A percentile compares a stretch with the other conserved stretches of the same genome.
Evolutionary conservation across 1,140 invertebrate genomes (phyloP).

Genomic region (Ceratina australensis): DNA sequence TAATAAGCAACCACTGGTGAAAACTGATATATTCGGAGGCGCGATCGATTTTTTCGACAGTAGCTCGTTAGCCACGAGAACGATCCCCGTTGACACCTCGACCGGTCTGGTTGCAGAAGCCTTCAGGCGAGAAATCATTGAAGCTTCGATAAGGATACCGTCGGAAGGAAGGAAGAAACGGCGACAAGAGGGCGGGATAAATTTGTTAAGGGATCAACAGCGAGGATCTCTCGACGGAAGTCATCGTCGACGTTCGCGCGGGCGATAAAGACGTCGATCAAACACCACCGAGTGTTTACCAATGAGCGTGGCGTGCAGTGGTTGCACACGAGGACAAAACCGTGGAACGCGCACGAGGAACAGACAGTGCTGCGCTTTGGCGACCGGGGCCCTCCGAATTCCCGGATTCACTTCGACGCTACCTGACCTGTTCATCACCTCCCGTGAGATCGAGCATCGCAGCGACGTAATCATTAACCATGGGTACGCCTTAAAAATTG

Average conservation of each 20-base stretch:
- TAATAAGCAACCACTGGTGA: conserved; percentile 25
- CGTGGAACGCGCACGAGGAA: conserved; percentile 65
- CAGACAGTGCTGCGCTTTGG: conserved; percentile 59
- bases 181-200: no score
- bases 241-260: conserved; percentile 42
- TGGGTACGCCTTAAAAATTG: conserved; percentile 35
- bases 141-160: background rate
- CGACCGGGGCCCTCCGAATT: conserved; percentile 33
- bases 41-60: conserved; percentile 34
- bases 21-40: conserved; percentile 27
- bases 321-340: conserved; percentile 62
- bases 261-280: conserved; percentile 63
- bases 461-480: conserved; percentile 30
- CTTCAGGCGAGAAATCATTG: no score
- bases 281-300: conserved; percentile 66
- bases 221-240: conserved; percentile 11
- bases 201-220: background rate
- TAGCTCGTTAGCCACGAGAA: background rate
- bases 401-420: conserved; percentile 14
- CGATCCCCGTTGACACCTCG: no score
- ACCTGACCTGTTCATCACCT: conserved; percentile 21
- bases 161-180: background rate
- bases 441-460: conserved; percentile 6
- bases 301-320: conserved; percentile 68
- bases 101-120: conserved; percentile 17